Base-by-base conservation (phyloP, 2,113 vertebrate species). In the Corythornis cristatus region DNA sequence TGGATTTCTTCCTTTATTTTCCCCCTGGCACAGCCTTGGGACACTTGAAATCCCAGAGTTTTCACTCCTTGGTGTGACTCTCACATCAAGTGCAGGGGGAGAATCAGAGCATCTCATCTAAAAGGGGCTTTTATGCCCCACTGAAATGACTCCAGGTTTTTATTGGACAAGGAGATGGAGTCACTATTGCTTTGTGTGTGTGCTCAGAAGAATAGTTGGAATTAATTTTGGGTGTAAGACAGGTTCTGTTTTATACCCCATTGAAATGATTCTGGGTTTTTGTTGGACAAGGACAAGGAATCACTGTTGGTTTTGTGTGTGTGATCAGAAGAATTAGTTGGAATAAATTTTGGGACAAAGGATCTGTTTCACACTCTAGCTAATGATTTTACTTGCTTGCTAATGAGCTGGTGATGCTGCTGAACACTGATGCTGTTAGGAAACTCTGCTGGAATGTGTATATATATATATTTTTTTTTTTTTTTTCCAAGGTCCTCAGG, bases 181-280 rank as follows among this genome's bases (percentile, higher is more conserved):
- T 50, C 48, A 50, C 28, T 51, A 6, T 35, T 64, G 48, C 35
- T 77, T 86, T 48, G n/a, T 46, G n/a, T 50, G 25, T 46, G 51
- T 68, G 80, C 37, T 78, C 66, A 50, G 58, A 65, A 72, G 54
- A 88, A 46, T 40, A 51, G 17, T 81, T 46, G 46, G 35, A 84
- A 46, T 86, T 90, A 26, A 26, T 90, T 89, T 58, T 88, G 77
- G 77, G 9, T 84, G 57, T n/a, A 45, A 72, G 28, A 70, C 37
- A 0, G 0, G 37, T 78, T 33, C 9, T 21, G 12, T 80, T 70
- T 80, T 37, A 37, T 37, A 37, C 37, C 37, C 37, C 37, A 37
- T 37, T 37, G 37, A 37, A 37, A 37, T 37, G 37, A 37, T 37
- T 37, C 37, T 37, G 37, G 37, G 8, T 57, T 79, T 82, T 33